Evolutionary conservation across 2,888 invertebrate genomes (phyloP).

Genomic region (Magallana nippona): DNA sequence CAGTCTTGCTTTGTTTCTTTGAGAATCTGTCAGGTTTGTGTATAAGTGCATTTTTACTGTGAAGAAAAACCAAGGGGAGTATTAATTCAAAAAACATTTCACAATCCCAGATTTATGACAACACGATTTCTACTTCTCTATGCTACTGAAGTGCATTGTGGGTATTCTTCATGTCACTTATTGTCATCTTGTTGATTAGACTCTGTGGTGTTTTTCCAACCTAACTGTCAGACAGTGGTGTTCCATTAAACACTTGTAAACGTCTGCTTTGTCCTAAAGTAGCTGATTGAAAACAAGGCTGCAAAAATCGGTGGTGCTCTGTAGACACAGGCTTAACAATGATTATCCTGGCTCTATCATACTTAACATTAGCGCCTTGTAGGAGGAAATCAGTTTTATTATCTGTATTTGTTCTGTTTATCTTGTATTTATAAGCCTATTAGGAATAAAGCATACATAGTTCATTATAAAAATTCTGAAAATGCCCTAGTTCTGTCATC

Average conservation of each 20-base stretch:
- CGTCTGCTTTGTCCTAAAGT: background rate
- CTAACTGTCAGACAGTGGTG: background rate
- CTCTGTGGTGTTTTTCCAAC: background rate
- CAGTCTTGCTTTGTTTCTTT: background rate
- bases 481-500: background rate
- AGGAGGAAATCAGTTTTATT: conserved; percentile 4
- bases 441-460: background rate
- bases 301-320: background rate
- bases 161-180: background rate
- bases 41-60: no score
- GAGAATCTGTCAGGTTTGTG: background rate
- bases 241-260: conserved; percentile 20
- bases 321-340: background rate
- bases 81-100: background rate
- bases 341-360: background rate
- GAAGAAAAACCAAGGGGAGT: no score
- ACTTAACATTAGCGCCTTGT: background rate
- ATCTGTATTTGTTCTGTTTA: conserved; percentile 22
- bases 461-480: background rate
- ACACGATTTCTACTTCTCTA: background rate
- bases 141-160: background rate
- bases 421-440: conserved; percentile 7
- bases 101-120: background rate
- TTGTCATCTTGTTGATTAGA: background rate
- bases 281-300: background rate